Conservation (phyloP, 2,888 invertebrate species). For the Epinotia demarniana region DNA sequence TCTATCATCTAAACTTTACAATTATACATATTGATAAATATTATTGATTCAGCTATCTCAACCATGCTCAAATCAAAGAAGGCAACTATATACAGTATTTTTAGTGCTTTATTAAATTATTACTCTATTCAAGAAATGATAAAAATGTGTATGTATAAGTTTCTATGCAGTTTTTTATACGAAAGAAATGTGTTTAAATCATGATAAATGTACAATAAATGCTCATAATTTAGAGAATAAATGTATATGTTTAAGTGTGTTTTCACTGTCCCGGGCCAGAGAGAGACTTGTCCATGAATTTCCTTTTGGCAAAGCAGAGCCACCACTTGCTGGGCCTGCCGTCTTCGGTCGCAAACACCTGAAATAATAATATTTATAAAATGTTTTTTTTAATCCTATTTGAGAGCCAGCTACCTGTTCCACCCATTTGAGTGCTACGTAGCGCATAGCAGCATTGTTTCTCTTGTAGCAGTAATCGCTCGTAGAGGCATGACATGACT, state of each 20-base stretch:
- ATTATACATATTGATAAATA: not conserved
- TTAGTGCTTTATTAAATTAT: slow-evolving; percentile 33
- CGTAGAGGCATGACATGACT: too few relatives aligned
- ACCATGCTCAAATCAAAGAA: slow-evolving; percentile 11
- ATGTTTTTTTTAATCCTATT: too few relatives aligned
- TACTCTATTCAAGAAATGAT: slow-evolving; percentile 19
- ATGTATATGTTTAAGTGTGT: slow-evolving; percentile 10
- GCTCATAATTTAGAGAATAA: slow-evolving; percentile 42
- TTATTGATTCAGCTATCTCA: not conserved
- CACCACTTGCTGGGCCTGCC: slow-evolving; percentile 99
- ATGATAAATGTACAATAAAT: slow-evolving; percentile 48
- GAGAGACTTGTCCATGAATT: slow-evolving; percentile 99
- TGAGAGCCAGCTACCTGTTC: too few relatives aligned
- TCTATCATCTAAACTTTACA: not conserved
- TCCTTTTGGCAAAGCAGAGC: slow-evolving; percentile 99
- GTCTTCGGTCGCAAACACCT: slow-evolving; percentile 93
- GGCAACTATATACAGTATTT: slow-evolving; percentile 28
- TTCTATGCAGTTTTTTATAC: slow-evolving; percentile 22
- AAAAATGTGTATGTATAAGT: slow-evolving; percentile 13
- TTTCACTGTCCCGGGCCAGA: slow-evolving; percentile 93
- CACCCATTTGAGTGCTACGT: too few relatives aligned
- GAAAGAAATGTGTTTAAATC: slow-evolving; percentile 20
- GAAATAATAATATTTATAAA: not conserved
- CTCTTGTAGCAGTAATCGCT: too few relatives aligned
- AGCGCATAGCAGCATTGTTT: too few relatives aligned